These are phyloP conservation scores for Boulengeromyrus knoepffleri DNA, from an alignment of 2,113 vertebrate genomes.

Conservation along the genomic window DNA sequence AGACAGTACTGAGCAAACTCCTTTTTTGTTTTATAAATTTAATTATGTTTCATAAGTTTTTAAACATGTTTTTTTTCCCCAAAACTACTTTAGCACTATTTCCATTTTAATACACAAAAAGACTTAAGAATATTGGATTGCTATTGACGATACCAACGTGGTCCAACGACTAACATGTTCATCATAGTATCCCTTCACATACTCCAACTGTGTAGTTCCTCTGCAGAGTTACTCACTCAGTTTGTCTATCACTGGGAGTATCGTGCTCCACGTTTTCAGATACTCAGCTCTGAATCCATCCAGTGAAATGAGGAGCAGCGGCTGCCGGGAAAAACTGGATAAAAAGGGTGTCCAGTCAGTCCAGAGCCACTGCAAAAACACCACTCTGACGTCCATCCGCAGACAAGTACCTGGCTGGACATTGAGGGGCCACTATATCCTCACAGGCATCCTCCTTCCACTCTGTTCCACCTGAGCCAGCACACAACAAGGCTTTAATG, in stretches of 20 bases:
- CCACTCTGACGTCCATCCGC: no score
- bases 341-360: neutral
- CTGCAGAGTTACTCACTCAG: conserved; percentile 42
- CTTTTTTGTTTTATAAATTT: neutral
- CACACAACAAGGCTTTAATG: neutral
- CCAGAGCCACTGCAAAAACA: neutral
- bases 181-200: neutral
- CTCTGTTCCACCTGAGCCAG: conserved; percentile 38
- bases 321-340: conserved; percentile 49
- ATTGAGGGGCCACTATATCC: conserved; percentile 30
- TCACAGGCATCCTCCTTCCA: conserved; percentile 57
- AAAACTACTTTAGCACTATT: neutral
- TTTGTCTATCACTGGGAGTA: conserved; percentile 55
- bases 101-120: neutral
- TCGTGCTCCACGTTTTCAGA: conserved; percentile 41
- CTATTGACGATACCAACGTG: neutral
- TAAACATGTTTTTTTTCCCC: neutral
- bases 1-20: neutral
- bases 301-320: conserved; percentile 57
- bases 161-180: neutral
- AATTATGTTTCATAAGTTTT: neutral
- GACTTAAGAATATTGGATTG: neutral
- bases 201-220: neutral
- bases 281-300: conserved; percentile 61
- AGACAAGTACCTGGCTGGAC: conserved; percentile 48